These are phyloP conservation scores for Mesocricetus auratus DNA, from an alignment of 2,113 vertebrate genomes.

Conservation along the genomic window DNA sequence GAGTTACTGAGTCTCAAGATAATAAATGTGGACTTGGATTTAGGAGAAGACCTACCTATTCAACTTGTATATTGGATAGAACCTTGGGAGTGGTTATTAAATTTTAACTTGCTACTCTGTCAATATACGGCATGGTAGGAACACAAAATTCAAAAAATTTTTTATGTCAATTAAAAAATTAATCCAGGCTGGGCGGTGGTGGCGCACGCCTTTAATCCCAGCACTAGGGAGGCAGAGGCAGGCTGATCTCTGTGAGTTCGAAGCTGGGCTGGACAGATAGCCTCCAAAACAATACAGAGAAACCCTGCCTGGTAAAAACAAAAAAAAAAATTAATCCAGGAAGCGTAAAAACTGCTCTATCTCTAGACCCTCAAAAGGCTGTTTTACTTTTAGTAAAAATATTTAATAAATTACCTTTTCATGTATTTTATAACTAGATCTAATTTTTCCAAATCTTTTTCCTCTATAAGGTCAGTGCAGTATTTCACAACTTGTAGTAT, in stretches of 20 bases:
- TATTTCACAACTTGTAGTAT: conserved; percentile 98
- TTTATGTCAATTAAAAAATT: no score
- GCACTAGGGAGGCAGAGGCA: no score
- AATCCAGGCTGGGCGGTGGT: no score
- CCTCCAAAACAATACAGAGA: no score
- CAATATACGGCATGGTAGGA: background rate
- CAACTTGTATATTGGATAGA: background rate
- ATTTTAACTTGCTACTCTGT: background rate
- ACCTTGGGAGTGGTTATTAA: background rate
- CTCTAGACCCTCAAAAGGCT: background rate
- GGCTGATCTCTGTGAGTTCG: no score
- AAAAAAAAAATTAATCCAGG: no score
- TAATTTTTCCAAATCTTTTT: conserved; percentile 97
- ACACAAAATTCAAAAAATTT: no score
- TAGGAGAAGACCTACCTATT: no score
- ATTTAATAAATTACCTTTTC: conserved; percentile 90
- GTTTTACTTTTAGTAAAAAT: background rate
- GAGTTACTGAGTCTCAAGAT: background rate
- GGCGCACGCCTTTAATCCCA: no score
- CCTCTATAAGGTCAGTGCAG: conserved; percentile 98
- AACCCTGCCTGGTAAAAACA: no score
- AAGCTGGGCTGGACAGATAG: no score
- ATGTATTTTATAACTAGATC: conserved; percentile 99
- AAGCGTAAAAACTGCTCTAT: background rate
- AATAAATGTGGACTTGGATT: no score